Conservation (phyloP, 2,888 invertebrate species). For the Lapara coniferarum region DNA sequence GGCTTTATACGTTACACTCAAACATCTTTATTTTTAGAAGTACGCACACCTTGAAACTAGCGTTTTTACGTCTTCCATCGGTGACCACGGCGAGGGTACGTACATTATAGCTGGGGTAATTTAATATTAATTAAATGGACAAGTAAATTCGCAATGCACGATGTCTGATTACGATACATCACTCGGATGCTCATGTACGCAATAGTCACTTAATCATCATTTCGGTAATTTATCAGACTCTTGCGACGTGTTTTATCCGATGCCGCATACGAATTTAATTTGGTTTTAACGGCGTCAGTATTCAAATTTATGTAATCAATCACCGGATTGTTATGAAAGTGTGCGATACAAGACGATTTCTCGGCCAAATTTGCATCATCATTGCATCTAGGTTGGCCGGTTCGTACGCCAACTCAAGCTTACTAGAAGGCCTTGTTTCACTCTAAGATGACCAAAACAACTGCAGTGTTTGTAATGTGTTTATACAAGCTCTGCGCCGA, state of each 20-base stretch:
- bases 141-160: conserved; percentile 48
- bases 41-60: not conserved
- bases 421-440: not conserved
- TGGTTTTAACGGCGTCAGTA: conserved; percentile 77
- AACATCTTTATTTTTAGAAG: not conserved
- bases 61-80: not conserved
- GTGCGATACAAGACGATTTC: conserved; percentile 77
- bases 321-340: conserved; percentile 81
- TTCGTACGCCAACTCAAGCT: conserved; percentile 4
- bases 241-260: conserved; percentile 74
- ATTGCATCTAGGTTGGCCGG: conserved; percentile 64
- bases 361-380: conserved; percentile 77
- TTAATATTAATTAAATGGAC: conserved; percentile 51
- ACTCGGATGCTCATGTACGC: conserved; percentile 53
- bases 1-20: not conserved
- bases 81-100: not conserved
- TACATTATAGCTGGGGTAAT: conserved; percentile 32
- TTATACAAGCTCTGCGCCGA: not conserved
- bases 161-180: conserved; percentile 48
- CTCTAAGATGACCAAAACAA: not conserved
- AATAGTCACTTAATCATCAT: conserved; percentile 73
- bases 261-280: conserved; percentile 79
- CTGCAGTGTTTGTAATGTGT: not conserved
- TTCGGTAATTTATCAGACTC: conserved; percentile 77
- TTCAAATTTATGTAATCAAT: conserved; percentile 82